Percentiles rank a stretch among this genome's conserved stretches.
Conservation (phyloP, 2,797 vertebrate genomes). For the Knipowitschia caucasica region DNA sequence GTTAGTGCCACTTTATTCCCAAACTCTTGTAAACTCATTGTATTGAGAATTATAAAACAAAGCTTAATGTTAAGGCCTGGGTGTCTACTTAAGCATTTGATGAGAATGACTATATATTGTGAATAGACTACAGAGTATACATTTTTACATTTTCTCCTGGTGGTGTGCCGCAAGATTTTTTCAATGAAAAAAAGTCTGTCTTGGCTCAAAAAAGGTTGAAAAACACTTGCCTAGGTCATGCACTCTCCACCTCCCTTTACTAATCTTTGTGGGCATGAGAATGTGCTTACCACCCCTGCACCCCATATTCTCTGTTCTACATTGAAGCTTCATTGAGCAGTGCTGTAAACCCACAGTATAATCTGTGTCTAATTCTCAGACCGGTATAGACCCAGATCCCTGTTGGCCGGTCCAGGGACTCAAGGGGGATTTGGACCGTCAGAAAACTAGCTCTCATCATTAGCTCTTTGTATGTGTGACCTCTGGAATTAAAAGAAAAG, state of each 20-base stretch:
- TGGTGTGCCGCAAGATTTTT: no score
- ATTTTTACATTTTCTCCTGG: no score
- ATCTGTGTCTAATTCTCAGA: constrained; percentile 60
- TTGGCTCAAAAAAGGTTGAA: no score
- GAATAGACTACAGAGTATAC: no score
- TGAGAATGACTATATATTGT: no score
- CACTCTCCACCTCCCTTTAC: neutral
- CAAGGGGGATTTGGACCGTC: constrained; percentile 51
- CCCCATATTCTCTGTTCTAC: constrained; percentile 39
- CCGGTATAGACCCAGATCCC: constrained; percentile 47
- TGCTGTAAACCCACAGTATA: constrained; percentile 49
- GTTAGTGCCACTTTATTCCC: no score
- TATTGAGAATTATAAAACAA: no score
- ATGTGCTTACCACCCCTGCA: constrained; percentile 28
- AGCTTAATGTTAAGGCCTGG: no score
- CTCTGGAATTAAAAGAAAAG: constrained; percentile 48
- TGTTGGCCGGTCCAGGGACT: constrained; percentile 32
- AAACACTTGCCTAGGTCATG: no score
- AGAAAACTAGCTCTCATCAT: constrained; percentile 68
- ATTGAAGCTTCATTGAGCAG: constrained; percentile 42
- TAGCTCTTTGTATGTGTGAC: constrained; percentile 56
- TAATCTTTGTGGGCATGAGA: constrained; percentile 52
- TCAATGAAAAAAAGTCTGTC: no score
- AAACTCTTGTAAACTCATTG: no score
- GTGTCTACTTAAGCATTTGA: no score